A percentile compares a stretch with the other conserved stretches of the same genome.
Conservation (phyloP, 2,113 vertebrate species). For the Pica pica region DNA sequence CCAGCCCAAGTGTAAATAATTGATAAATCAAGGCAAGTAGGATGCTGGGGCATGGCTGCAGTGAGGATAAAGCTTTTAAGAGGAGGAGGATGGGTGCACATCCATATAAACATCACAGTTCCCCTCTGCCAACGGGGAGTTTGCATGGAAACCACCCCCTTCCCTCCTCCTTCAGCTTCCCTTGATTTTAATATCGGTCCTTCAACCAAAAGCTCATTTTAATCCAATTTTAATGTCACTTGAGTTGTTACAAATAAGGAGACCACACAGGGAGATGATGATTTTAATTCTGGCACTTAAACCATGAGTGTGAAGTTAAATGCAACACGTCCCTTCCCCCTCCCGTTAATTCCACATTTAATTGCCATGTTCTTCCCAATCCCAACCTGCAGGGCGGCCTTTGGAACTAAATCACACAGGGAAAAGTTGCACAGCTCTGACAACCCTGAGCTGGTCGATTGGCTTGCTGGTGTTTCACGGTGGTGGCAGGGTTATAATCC, state of each 20-base stretch:
- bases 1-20: conserved; percentile 60
- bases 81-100: background rate
- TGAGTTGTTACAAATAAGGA: conserved; percentile 30
- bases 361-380: background rate
- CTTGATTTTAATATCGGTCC: conserved; percentile 21
- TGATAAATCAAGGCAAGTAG: conserved; percentile 32
- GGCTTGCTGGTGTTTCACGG: background rate
- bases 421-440: background rate
- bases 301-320: conserved; percentile 29
- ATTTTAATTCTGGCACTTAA: conserved; percentile 60
- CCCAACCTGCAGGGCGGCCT: background rate
- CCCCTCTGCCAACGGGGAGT: background rate
- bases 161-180: background rate
- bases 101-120: background rate
- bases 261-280: conserved; percentile 54
- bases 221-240: conserved; percentile 53
- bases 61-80: conserved; percentile 16
- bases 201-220: conserved; percentile 48
- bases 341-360: background rate
- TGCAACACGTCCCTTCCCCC: background rate
- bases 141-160: background rate
- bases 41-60: background rate
- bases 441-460: background rate
- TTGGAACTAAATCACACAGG: background rate
- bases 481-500: background rate